phyloP scores from a whole-genome alignment of 2,888 invertebrate genomes.

The Eretmocerus hayati region DNA sequence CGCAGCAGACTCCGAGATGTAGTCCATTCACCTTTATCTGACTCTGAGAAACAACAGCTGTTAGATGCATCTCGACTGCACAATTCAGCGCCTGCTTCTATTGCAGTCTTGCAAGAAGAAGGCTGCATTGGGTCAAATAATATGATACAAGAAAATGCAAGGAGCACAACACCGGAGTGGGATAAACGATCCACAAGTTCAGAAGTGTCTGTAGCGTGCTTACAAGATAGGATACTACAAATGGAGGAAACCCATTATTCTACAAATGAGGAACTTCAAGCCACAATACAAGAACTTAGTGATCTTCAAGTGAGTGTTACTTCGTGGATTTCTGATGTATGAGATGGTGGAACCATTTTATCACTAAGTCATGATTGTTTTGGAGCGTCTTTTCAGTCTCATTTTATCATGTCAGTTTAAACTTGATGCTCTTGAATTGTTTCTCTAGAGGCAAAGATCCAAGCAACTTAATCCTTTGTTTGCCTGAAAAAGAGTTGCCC shows the following conservation, averaged over 20 bases:
- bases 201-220: conserved; percentile 84
- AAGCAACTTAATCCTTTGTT: too few species aligned
- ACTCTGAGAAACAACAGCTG: conserved; percentile 75
- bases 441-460: too few species aligned
- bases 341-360: too few species aligned
- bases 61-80: conserved; percentile 65
- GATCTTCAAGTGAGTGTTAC: conserved; percentile 69
- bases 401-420: too few species aligned
- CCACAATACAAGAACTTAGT: conserved; percentile 85
- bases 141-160: conserved; percentile 50
- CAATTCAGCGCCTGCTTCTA: conserved; percentile 75
- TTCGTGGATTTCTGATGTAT: too few species aligned
- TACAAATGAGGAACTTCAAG: conserved; percentile 87
- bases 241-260: conserved; percentile 86
- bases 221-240: conserved; percentile 87
- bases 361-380: too few species aligned
- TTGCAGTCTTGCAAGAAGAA: conserved; percentile 49
- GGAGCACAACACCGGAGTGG: conserved; percentile 80
- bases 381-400: too few species aligned
- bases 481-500: too few species aligned
- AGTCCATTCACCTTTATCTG: conserved; percentile 73
- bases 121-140: conserved; percentile 24
- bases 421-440: too few species aligned
- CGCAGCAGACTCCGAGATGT: conserved; percentile 71
- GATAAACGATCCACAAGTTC: conserved; percentile 85